phyloP scores from a whole-genome alignment of 2,113 vertebrate species.

The Scatophagus argus region DNA sequence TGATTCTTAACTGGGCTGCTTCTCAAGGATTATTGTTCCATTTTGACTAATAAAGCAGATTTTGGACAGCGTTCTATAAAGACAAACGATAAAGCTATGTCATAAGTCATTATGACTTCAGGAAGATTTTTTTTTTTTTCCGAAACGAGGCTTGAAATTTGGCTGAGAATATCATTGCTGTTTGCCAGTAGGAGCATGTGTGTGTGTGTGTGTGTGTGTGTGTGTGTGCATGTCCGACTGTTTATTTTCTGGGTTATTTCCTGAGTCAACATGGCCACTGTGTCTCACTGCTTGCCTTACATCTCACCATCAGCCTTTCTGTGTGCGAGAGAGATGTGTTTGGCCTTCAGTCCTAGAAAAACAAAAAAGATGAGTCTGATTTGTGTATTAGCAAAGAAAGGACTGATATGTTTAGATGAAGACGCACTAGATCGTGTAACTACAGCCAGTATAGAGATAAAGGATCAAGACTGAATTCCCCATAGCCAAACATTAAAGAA shows the following conservation, averaged over 20 bases:
- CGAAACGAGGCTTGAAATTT: not conserved
- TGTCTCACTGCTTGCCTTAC: slow-evolving; percentile 7
- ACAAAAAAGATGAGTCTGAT: not conserved
- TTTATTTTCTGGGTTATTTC: slow-evolving; percentile 34
- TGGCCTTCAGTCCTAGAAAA: slow-evolving; percentile 13
- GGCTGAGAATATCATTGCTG: not conserved
- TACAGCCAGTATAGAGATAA: not conserved
- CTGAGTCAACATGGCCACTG: slow-evolving; percentile 9
- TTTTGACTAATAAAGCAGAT: not conserved
- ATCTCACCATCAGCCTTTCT: not conserved
- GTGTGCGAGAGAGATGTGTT: not conserved
- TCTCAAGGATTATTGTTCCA: not conserved
- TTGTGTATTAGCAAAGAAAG: not conserved
- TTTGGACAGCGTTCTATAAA: not conserved
- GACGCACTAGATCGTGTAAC: not conserved
- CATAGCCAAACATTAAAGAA: too few species aligned
- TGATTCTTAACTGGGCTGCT: slow-evolving; percentile 3
- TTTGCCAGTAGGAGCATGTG: slow-evolving; percentile 10
- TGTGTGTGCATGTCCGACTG: not conserved
- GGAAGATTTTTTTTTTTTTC: not conserved
- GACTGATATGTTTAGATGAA: not conserved
- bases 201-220: slow-evolving; percentile 9
- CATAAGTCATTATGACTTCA: not conserved
- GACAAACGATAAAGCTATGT: not conserved
- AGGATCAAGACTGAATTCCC: not conserved